A percentile compares a stretch with the other conserved stretches of the same genome.
These are phyloP conservation scores for Synergus gifuensis DNA, from an alignment of 2,888 invertebrate genomes.

Conservation along the genomic window DNA sequence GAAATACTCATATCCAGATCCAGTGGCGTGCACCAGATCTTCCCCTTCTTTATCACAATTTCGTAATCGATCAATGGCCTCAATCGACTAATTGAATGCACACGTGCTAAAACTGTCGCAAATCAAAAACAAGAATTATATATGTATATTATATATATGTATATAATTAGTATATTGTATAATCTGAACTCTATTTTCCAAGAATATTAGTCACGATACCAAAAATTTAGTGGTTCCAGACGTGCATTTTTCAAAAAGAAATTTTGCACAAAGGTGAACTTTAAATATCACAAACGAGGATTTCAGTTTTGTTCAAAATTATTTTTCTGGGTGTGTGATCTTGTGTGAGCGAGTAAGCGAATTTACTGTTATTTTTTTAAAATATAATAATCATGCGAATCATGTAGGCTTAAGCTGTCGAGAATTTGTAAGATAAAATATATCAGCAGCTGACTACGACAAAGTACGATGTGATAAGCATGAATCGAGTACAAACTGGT, in stretches of 20 bases:
- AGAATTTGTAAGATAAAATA: slow-evolving; percentile 17
- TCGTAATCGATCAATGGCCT: slow-evolving; percentile 32
- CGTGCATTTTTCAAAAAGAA: not conserved
- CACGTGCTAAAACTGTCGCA: slow-evolving; percentile 8
- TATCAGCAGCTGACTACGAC: slow-evolving; percentile 36
- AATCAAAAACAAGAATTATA: not conserved
- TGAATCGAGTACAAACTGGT: slow-evolving; percentile 4
- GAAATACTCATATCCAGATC: not conserved
- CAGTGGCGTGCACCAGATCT: not conserved
- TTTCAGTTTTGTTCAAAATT: too few relatives aligned
- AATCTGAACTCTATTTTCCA: too few relatives aligned
- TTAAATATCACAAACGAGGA: too few relatives aligned
- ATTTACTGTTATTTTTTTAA: not conserved
- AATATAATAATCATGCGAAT: not conserved
- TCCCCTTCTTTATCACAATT: not conserved
- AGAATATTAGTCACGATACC: too few relatives aligned
- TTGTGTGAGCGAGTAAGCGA: not conserved
- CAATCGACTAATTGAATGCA: slow-evolving; percentile 33
- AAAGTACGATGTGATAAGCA: slow-evolving; percentile 36
- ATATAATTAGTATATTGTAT: too few relatives aligned
- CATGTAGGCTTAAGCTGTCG: not conserved
- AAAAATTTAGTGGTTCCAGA: too few relatives aligned
- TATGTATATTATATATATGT: too few relatives aligned
- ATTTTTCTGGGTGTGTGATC: too few relatives aligned
- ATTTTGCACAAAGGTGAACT: too few relatives aligned